phyloP scores from a whole-genome alignment of 2,888 invertebrate species.

The Melangyna quadrimaculata region DNA sequence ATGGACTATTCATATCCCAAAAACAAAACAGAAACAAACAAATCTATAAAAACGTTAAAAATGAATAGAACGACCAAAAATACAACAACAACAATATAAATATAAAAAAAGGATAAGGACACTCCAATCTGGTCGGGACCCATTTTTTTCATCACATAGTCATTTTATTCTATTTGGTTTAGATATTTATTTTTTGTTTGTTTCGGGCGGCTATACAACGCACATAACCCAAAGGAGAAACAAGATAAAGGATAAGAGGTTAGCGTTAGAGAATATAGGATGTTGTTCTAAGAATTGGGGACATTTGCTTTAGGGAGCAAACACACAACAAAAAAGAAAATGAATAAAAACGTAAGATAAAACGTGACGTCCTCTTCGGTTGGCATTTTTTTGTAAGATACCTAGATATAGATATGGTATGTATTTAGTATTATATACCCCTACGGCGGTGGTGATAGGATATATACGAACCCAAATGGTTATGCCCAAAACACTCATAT shows the following conservation, averaged over 20 bases:
- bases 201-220: conserved; percentile 12
- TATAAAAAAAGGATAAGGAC: neutral
- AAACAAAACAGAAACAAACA: conserved; percentile 9
- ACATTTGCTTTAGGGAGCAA: neutral
- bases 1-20: conserved; percentile 32
- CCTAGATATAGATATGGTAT: neutral
- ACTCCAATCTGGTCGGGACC: conserved; percentile 47
- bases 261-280: neutral
- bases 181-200: conserved; percentile 23
- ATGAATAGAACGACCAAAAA: conserved; percentile 5
- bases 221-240: conserved; percentile 36
- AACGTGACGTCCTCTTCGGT: conserved; percentile 58
- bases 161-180: conserved; percentile 69
- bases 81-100: conserved; percentile 5
- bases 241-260: conserved; percentile 65
- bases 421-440: neutral
- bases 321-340: neutral
- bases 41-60: conserved; percentile 4
- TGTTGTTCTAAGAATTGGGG: conserved; percentile 24
- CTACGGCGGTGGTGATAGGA: conserved; percentile 15
- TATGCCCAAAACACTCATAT: conserved; percentile 34
- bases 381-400: conserved; percentile 30
- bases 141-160: conserved; percentile 63
- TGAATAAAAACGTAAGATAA: conserved; percentile 53
- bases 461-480: conserved; percentile 25